Evolutionary conservation across 2,888 invertebrate species (phyloP).

Genomic region (Ectobius pallidus): DNA sequence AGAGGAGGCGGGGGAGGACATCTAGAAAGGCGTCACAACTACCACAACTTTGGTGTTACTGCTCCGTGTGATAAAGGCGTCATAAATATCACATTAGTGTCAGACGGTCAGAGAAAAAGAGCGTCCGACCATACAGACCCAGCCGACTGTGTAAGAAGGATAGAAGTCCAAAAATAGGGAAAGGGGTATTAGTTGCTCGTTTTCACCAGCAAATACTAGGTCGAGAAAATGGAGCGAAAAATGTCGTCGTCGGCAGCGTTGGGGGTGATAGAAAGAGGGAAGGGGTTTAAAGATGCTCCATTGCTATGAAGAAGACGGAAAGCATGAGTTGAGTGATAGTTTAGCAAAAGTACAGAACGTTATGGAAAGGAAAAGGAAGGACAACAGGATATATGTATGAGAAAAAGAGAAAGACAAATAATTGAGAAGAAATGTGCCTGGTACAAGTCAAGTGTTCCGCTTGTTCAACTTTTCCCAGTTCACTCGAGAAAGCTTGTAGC

Average conservation of each 20-base stretch:
- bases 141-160: neutral
- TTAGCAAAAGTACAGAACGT: no score
- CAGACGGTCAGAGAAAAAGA: neutral
- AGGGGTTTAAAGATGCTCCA: neutral
- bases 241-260: no score
- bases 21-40: neutral
- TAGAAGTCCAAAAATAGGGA: no score
- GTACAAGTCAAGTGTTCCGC: slow-evolving; percentile 4
- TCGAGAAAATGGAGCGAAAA: slow-evolving; percentile 1
- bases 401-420: neutral
- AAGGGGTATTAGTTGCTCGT: slow-evolving; percentile 12
- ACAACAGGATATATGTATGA: neutral
- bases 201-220: neutral
- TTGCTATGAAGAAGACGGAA: neutral
- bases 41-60: slow-evolving; percentile 4
- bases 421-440: neutral
- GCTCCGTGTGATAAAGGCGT: neutral
- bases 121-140: neutral
- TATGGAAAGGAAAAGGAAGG: neutral
- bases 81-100: slow-evolving; percentile 28
- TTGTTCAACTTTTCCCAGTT: neutral
- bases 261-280: neutral
- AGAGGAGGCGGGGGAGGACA: neutral
- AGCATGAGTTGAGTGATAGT: slow-evolving; percentile 5
- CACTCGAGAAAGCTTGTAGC: no score